Conservation (phyloP, 2,888 invertebrate species). For the Lissocephala sabroskyi region DNA sequence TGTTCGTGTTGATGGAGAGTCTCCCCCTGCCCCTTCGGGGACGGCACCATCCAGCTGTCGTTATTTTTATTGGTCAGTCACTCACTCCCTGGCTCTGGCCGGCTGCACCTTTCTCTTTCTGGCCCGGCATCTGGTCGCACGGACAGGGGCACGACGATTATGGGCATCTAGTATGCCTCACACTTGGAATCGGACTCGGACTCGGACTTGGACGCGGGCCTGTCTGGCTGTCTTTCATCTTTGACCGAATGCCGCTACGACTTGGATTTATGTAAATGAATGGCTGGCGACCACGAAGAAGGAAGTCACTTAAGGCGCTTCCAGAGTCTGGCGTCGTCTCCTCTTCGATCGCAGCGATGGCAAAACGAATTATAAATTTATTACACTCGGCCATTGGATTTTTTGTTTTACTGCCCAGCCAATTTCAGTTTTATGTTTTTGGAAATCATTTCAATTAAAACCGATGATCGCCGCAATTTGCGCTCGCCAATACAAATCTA, state of each 20-base stretch:
- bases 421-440: no score
- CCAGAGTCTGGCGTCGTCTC: no score
- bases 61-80: conserved; percentile 34
- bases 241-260: conserved; percentile 16
- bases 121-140: not conserved
- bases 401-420: conserved; percentile 3
- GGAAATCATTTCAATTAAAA: no score
- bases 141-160: no score
- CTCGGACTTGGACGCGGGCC: no score
- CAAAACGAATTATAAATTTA: conserved; percentile 61
- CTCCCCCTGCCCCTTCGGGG: no score
- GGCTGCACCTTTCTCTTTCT: not conserved
- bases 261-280: conserved; percentile 59
- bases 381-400: no score
- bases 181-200: no score
- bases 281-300: conserved; percentile 26
- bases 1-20: conserved; percentile 40
- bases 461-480: no score
- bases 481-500: no score
- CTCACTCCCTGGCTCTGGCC: conserved; percentile 4
- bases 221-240: conserved; percentile 47
- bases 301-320: conserved; percentile 48
- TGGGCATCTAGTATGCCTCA: no score
- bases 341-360: conserved; percentile 17
- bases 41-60: conserved; percentile 21